phyloP scores from a whole-genome alignment of 2,113 vertebrate genomes.

The Alligator mississippiensis region DNA sequence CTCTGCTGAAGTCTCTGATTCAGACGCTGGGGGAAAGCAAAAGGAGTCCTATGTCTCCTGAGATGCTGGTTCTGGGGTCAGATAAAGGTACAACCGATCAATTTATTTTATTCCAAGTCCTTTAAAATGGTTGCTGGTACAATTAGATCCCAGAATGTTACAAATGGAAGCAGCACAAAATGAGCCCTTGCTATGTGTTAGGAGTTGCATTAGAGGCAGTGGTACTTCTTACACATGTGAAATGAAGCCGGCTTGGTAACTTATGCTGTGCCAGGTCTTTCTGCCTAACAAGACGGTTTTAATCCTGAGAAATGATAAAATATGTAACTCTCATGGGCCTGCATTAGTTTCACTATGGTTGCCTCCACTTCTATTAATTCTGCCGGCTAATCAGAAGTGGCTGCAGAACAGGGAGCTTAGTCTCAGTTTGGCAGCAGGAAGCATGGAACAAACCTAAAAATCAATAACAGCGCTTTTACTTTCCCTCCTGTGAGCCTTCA shows the following conservation, averaged over 20 bases:
- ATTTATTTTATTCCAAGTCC: background rate
- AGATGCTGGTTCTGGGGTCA: background rate
- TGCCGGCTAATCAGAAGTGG: background rate
- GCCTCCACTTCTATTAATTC: background rate
- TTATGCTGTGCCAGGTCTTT: too few relatives aligned
- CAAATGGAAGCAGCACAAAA: background rate
- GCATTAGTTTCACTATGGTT: background rate
- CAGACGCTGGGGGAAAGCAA: conserved; percentile 75
- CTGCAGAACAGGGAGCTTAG: background rate
- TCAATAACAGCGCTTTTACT: background rate
- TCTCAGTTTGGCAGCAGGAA: background rate
- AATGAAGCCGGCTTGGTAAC: background rate
- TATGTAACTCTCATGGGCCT: background rate
- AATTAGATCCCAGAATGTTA: background rate
- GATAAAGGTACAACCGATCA: background rate
- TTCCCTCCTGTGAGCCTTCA: background rate
- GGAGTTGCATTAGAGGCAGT: background rate
- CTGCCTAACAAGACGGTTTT: background rate
- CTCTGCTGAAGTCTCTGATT: conserved; percentile 78
- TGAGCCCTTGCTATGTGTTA: background rate
- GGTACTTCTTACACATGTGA: background rate
- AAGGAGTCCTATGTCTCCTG: background rate
- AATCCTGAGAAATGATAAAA: background rate
- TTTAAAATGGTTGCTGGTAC: background rate
- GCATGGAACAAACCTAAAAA: background rate